A percentile compares a stretch with the other conserved stretches of the same genome.
Conservation (phyloP, 2,888 invertebrate species). For the Macaria liturata region DNA sequence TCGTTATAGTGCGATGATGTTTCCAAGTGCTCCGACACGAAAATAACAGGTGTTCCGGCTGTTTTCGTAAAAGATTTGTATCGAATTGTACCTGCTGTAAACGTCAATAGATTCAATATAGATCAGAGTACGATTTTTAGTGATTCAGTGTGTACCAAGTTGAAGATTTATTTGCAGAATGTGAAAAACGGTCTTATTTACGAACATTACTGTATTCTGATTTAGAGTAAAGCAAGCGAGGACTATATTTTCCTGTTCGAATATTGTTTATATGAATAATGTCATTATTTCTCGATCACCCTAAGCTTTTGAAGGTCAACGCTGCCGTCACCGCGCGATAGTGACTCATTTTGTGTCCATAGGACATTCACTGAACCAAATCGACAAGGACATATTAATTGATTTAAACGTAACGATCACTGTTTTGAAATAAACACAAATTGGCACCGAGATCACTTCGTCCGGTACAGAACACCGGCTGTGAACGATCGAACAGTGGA, state of each 20-base stretch:
- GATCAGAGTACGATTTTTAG: conserved; percentile 18
- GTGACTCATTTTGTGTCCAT: conserved; percentile 20
- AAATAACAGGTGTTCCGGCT: conserved; percentile 30
- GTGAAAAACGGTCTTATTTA: no score
- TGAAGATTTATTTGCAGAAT: no score
- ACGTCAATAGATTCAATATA: conserved; percentile 33
- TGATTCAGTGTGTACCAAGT: conserved; percentile 9
- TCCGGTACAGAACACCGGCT: conserved; percentile 1
- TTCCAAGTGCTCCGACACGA: conserved; percentile 8
- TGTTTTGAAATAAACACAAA: conserved; percentile 14
- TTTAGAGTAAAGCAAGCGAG: no score
- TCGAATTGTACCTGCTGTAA: conserved; percentile 22
- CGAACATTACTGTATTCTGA: no score
- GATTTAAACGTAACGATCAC: conserved; percentile 14
- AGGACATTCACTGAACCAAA: conserved; percentile 22
- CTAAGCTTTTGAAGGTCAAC: conserved; percentile 16
- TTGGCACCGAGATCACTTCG: background rate
- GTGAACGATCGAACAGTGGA: conserved; percentile 9
- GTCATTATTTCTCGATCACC: conserved; percentile 5
- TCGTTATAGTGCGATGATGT: conserved; percentile 16
- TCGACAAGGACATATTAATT: conserved; percentile 21
- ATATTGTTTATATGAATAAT: conserved; percentile 7
- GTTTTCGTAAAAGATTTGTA: conserved; percentile 24
- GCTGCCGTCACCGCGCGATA: conserved; percentile 15
- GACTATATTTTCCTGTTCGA: conserved; percentile 12